These are phyloP conservation scores for Epinephelus malabaricus DNA, from an alignment of 2,797 vertebrate species.

Conservation along the genomic window DNA sequence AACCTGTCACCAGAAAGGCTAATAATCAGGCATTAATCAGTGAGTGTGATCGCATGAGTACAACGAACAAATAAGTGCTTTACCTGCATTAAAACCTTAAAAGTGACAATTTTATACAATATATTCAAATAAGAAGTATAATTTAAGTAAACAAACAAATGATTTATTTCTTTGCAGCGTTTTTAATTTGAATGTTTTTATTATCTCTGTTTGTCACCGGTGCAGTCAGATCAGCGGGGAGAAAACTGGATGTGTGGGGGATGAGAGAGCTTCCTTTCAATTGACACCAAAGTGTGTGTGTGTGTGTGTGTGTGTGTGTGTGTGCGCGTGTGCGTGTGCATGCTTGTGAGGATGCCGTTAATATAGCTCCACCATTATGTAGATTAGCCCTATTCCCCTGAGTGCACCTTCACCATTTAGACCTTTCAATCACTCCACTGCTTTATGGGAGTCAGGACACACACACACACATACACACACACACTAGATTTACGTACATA, in stretches of 20 bases:
- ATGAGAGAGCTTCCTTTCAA: conserved; percentile 25
- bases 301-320: conserved; percentile 4
- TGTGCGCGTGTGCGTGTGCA: neutral
- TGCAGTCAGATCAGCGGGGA: conserved; percentile 16
- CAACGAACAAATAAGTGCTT: neutral
- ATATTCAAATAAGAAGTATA: neutral
- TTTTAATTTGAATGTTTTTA: conserved; percentile 12
- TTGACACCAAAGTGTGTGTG: conserved; percentile 33
- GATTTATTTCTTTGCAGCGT: neutral
- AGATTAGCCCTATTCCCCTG: conserved; percentile 81
- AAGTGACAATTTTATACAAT: conserved; percentile 6
- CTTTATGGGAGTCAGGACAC: conserved; percentile 64
- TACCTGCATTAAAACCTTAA: neutral
- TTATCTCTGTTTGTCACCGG: conserved; percentile 5
- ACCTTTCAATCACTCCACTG: conserved; percentile 75
- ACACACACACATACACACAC: conserved; percentile 14
- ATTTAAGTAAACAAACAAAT: neutral
- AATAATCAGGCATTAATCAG: conserved; percentile 19
- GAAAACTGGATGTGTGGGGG: conserved; percentile 35
- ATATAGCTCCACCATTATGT: conserved; percentile 79
- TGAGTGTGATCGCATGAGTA: neutral
- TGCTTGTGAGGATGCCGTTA: conserved; percentile 54
- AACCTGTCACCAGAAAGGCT: neutral
- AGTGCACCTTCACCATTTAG: conserved; percentile 77
- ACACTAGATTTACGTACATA: conserved; percentile 18